phyloP scores from a whole-genome alignment of 2,888 invertebrate species.

The Leucophenga maculata region DNA sequence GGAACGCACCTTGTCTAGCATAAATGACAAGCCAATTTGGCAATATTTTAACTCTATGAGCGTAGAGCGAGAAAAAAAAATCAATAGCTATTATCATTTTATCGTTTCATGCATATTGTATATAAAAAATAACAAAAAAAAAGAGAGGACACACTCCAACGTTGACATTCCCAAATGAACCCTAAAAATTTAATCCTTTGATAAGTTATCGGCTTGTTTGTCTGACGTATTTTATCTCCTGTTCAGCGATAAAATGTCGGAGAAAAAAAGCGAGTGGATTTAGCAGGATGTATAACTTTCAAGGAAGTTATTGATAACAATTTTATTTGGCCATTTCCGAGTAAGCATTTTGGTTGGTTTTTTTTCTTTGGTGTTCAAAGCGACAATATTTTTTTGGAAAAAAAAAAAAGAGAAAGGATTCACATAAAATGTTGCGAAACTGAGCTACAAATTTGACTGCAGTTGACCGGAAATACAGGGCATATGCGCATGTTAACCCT shows the following conservation, averaged over 20 bases:
- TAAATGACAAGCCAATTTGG: conserved; percentile 12
- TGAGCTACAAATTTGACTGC: too few species aligned
- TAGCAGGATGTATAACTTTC: conserved; percentile 14
- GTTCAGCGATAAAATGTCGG: too few species aligned
- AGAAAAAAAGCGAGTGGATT: not conserved
- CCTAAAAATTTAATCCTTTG: conserved; percentile 54
- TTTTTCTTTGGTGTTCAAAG: not conserved
- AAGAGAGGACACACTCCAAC: conserved; percentile 41
- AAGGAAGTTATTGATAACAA: conserved; percentile 57
- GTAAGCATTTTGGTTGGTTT: conserved; percentile 31
- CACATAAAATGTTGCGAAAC: too few species aligned
- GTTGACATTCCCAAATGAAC: conserved; percentile 49
- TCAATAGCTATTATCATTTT: conserved; percentile 13
- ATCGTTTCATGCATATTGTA: not conserved
- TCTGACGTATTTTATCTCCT: not conserved
- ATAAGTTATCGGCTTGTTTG: conserved; percentile 44
- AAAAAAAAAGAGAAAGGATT: conserved; percentile 43
- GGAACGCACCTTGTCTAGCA: too few species aligned
- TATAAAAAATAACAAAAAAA: conserved; percentile 30
- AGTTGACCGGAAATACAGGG: conserved; percentile 41
- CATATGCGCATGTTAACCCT: conserved; percentile 5
- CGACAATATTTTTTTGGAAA: not conserved
- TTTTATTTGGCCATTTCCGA: conserved; percentile 56
- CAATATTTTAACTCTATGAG: not conserved
- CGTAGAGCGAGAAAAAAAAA: conserved; percentile 1